phyloP scores from a whole-genome alignment of 2,113 vertebrate species.

The Nannospalax galili region DNA sequence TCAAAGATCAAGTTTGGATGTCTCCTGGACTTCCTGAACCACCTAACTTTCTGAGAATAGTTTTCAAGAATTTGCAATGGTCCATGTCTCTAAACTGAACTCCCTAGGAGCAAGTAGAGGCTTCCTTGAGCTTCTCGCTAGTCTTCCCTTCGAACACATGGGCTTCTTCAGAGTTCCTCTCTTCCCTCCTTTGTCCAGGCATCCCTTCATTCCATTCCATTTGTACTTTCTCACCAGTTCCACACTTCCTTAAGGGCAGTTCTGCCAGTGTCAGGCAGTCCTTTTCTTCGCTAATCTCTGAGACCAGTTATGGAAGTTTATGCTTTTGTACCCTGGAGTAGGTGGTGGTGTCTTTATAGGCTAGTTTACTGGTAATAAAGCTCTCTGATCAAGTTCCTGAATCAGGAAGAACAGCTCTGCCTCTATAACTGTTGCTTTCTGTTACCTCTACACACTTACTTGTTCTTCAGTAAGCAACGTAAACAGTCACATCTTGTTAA shows the following conservation, averaged over 20 bases:
- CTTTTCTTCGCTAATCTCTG: neutral
- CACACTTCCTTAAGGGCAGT: neutral
- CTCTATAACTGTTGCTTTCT: neutral
- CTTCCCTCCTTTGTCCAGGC: neutral
- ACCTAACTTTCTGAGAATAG: neutral
- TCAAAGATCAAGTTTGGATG: neutral
- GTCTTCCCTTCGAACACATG: neutral
- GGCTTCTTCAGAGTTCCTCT: neutral
- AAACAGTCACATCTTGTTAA: neutral
- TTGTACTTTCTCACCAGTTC: neutral
- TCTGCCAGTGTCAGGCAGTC: neutral
- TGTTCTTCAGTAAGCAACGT: neutral
- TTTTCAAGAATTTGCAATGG: neutral
- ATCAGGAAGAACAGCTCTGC: neutral
- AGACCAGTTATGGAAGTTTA: neutral
- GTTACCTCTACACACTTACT: neutral
- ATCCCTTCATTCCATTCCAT: neutral
- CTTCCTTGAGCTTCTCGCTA: neutral
- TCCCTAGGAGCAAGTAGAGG: neutral
- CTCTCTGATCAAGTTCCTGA: neutral
- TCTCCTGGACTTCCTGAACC: neutral
- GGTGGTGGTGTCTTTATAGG: neutral
- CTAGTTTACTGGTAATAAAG: too few species aligned
- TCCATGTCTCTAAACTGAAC: neutral
- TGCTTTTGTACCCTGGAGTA: neutral